These are phyloP conservation scores for Ophioderma brevispina DNA, from an alignment of 35 echinoderm and acorn worm genomes.

Conservation along the genomic window DNA sequence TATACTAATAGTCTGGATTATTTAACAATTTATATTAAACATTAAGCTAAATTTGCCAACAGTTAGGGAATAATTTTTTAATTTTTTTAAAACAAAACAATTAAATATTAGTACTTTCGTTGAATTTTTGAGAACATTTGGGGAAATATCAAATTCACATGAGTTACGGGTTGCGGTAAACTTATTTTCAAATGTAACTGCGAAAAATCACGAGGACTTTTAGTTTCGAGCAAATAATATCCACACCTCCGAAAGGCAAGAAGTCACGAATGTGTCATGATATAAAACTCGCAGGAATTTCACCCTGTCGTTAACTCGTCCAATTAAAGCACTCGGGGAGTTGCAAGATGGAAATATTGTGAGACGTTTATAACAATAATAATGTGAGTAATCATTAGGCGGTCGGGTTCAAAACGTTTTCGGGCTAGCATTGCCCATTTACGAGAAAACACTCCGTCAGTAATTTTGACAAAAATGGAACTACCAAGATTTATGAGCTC, in stretches of 20 bases:
- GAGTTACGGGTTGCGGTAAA: too few species aligned
- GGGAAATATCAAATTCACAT: too few species aligned
- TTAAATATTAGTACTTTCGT: too few species aligned
- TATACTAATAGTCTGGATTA: too few species aligned
- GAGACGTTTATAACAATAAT: not conserved
- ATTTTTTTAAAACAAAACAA: too few species aligned
- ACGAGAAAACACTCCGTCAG: not conserved
- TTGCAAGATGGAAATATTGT: not conserved
- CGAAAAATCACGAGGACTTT: too few species aligned
- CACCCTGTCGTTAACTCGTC: not conserved
- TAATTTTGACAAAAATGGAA: not conserved
- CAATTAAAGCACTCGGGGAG: not conserved
- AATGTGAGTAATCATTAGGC: not conserved
- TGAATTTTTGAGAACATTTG: too few species aligned
- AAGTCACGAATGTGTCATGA: not conserved
- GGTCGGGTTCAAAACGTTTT: not conserved
- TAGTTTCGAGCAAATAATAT: too few species aligned
- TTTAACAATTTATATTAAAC: too few species aligned
- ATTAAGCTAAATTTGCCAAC: too few species aligned
- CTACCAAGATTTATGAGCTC: not conserved
- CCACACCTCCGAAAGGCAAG: not conserved
- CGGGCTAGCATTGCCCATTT: not conserved
- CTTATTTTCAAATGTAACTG: too few species aligned
- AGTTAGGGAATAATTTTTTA: too few species aligned
- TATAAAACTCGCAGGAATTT: not conserved